phyloP scores from a whole-genome alignment of 2,113 vertebrate genomes.

The Vulpes ferrilata region DNA sequence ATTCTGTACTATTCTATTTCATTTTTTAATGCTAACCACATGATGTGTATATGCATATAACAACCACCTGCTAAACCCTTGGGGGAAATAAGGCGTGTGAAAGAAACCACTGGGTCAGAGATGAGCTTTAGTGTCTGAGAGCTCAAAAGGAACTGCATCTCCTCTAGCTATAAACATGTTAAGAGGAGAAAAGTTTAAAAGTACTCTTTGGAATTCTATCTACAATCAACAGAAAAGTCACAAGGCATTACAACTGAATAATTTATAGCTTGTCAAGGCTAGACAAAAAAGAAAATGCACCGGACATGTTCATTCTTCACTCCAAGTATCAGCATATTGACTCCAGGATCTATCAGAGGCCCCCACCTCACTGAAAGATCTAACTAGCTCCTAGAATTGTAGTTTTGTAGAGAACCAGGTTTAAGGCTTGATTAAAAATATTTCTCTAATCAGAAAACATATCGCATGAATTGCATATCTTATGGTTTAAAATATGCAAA shows the following conservation, averaged over 20 bases:
- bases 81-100: not conserved
- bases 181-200: slow-evolving; percentile 1
- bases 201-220: not conserved
- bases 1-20: not conserved
- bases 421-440: slow-evolving; percentile 23
- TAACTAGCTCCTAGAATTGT: not conserved
- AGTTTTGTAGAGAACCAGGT: not conserved
- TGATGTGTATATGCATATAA: not conserved
- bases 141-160: not conserved
- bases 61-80: not conserved
- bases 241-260: not conserved
- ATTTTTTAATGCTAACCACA: not conserved
- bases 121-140: not conserved
- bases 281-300: not conserved
- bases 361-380: not conserved
- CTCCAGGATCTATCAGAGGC: not conserved
- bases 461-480: not conserved
- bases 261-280: not conserved
- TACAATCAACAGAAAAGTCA: not conserved
- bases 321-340: not conserved
- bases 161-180: not conserved
- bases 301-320: not conserved
- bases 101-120: not conserved
- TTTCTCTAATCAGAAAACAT: not conserved
- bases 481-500: not conserved